These are phyloP conservation scores for Hanleya hanleyi DNA, from an alignment of 2,888 invertebrate genomes.

Conservation along the genomic window DNA sequence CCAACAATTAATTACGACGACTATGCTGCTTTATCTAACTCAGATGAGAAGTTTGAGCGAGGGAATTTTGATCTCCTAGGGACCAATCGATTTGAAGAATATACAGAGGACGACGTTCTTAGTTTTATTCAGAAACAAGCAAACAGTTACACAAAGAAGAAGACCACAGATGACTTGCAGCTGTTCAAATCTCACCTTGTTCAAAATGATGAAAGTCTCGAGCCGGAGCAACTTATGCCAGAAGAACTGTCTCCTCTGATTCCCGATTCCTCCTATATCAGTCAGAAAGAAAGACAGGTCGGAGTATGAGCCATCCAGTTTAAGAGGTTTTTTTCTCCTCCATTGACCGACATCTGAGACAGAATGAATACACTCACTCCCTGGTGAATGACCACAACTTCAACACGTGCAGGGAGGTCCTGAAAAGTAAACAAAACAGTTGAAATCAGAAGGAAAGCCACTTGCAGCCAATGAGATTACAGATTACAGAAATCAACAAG, in stretches of 20 bases:
- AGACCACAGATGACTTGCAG: not conserved
- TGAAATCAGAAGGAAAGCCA: not conserved
- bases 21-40: no score
- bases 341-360: not conserved
- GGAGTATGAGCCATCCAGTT: not conserved
- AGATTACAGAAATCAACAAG: conserved; percentile 3
- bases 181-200: not conserved
- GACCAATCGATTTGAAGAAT: not conserved
- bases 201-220: not conserved
- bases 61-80: not conserved
- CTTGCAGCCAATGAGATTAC: not conserved
- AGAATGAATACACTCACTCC: not conserved
- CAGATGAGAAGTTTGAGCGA: not conserved
- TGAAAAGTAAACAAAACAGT: conserved; percentile 9
- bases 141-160: not conserved
- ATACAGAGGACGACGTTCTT: not conserved
- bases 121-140: not conserved
- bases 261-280: not conserved
- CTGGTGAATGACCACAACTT: not conserved
- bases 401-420: not conserved
- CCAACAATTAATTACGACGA: not conserved
- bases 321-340: not conserved
- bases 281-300: not conserved
- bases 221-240: not conserved
- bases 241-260: not conserved